Percentiles rank a stretch among this genome's conserved stretches.
Conservation (phyloP, 2,113 vertebrate species). For the Zingel zingel region DNA sequence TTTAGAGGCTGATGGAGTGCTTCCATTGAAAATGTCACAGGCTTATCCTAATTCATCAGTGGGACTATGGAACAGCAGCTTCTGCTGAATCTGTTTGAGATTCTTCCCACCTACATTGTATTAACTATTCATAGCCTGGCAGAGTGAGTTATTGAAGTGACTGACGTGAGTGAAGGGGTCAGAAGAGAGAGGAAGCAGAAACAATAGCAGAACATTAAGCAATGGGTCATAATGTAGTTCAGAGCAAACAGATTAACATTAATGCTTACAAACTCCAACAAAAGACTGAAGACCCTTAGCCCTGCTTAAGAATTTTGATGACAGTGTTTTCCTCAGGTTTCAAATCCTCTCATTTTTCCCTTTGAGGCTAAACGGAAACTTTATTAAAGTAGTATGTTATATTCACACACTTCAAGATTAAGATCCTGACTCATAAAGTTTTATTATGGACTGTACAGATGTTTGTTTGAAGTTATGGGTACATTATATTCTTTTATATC, state of each 20-base stretch:
- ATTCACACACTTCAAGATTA: background rate
- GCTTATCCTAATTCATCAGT: conserved; percentile 39
- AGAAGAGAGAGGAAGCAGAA: conserved; percentile 19
- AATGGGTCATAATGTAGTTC: background rate
- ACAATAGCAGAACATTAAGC: background rate
- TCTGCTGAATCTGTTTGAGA: conserved; percentile 40
- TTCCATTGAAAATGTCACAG: conserved; percentile 38
- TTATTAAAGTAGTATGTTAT: conserved; percentile 4
- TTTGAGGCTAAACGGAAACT: conserved; percentile 7
- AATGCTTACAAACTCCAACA: conserved; percentile 14
- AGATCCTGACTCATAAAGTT: background rate
- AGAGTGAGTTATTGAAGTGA: conserved; percentile 48
- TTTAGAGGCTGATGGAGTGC: background rate
- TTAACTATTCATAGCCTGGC: conserved; percentile 65
- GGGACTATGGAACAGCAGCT: conserved; percentile 5
- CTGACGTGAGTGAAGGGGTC: conserved; percentile 41
- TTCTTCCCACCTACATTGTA: conserved; percentile 49
- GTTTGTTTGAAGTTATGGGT: background rate
- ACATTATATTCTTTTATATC: background rate
- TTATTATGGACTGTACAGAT: background rate
- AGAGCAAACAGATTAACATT: conserved; percentile 2
- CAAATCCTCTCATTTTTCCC: conserved; percentile 10
- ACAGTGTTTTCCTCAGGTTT: background rate
- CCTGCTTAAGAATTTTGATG: background rate
- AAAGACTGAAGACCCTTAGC: background rate